Evolutionary conservation across 2,888 invertebrate genomes (phyloP), one percentile per base, ranked within the genome.

Genomic region (Sylvicola cinctus): DNA sequence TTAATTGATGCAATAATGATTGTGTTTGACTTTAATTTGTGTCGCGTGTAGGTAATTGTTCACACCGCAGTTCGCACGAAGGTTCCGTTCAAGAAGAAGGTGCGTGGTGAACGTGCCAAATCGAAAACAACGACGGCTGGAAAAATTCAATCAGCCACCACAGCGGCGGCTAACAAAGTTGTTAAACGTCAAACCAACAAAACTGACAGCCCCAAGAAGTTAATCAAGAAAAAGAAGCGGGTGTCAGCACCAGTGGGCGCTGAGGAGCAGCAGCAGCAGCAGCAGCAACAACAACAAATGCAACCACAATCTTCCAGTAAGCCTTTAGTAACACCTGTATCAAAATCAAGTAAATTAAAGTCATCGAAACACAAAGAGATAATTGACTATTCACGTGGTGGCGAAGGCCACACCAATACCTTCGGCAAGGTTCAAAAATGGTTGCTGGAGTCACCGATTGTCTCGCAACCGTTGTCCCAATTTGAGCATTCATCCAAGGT

Each of bases 11-110:
- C 20, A 20, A 20, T 20, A 20, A 20, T 20, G 8, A 20, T 20
- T 20, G 20, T 20, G 20, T 29, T 23, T 16, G 13, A 7, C 23
- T 31, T 16, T 34, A 7, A 25, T 11, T 26, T 32, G 1, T 31
- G 31, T 33, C n/a, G 8, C 10, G 30, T 29, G 11, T 31, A 53
- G 39, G 66, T 78, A 25, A 83, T 81, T 41, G 78, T 87, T 3
- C 85, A 88, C 49, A 85, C 80, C 36, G 85, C 79, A 40, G 74
- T 85, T 41, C 73, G 84, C 42, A 78, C 83, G 33, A 85, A 85
- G 59, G 66, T 87, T 37, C 87, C 87, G 29, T 67, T 87, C 41
- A 84, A 83, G 61, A 76, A 80, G 54, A 81, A 83, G 55, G 84
- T 85, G 23, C 50, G 59, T 28, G 55, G 55, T 30, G 56, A 59